Evolutionary conservation across 2,113 vertebrate genomes (phyloP), one percentile per base, ranked within the genome.

Genomic region (Alces alces): DNA sequence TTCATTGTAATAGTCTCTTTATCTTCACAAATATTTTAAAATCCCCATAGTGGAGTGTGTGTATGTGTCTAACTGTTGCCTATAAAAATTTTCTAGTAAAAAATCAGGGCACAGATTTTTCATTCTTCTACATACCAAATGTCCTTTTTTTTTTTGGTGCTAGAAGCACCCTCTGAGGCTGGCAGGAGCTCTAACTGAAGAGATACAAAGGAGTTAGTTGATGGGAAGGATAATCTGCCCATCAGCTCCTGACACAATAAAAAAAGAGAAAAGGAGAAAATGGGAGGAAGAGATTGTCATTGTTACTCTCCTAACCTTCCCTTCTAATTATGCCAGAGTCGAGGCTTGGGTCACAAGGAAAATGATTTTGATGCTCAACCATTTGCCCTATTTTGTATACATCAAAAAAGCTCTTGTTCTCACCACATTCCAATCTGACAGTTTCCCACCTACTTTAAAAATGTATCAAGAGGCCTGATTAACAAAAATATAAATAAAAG

Each of bases 341-440:
- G 50, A 87, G 96, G 15, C 85, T 90, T 57, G 66, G 92, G 94
- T 84, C 85, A 83, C 0, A 85, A 85, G 82, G 91, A 97, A 94
- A 96, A 88, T 30, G 54, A 96, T 96, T 39, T 5, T 25, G 78
- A 83, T 96, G 60, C 92, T 57, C 61, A 73, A 66, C 78, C 97
- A 96, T 39, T 78, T 91, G 93, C 91, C 86, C 94, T 89, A 57
- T 52, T 97, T 94, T 93, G 83, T 88, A 47, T 30, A 98, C 36
- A 93, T 80, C 57, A 83, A 95, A 97, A 97, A 98, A 85, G 90
- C 83, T 73, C 93, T 98, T 97, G 70, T 98, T 92, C 89, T 93
- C n/a, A 50, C 89, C 39, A 97, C 82, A 98, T 66, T 76, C 95
- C 76, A 89, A 96, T 64, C 88, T 97, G 52, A 86, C 96, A 84